A percentile compares a stretch with the other conserved stretches of the same genome.
These are phyloP conservation scores for Pandion haliaetus DNA, from an alignment of 2,113 vertebrate genomes.

Conservation along the genomic window DNA sequence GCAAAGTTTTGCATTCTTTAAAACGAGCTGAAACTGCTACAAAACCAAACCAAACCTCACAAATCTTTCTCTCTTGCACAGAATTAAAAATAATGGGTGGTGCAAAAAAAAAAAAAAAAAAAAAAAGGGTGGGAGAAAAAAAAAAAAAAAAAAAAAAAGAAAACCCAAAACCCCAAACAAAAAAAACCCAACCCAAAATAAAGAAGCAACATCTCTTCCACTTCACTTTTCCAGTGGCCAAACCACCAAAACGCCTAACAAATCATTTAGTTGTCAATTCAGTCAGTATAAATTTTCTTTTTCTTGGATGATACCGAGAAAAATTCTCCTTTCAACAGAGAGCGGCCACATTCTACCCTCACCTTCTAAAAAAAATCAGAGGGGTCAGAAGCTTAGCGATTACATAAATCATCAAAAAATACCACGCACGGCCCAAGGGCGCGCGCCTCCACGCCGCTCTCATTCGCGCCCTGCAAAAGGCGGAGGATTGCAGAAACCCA, in stretches of 20 bases:
- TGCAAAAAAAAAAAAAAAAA: neutral
- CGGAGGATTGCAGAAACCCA: accelerated
- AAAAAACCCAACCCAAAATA: too few relatives aligned
- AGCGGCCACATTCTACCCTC: neutral
- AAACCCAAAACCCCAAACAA: too few relatives aligned
- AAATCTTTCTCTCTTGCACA: neutral
- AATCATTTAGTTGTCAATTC: neutral
- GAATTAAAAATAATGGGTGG: neutral
- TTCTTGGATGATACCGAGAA: neutral
- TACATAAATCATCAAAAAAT: accelerated
- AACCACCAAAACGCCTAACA: neutral
- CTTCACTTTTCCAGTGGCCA: neutral
- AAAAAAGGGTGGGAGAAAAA: too few relatives aligned
- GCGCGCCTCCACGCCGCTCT: neutral
- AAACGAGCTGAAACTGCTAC: neutral
- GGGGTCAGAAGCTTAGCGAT: neutral
- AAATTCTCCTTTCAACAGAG: neutral
- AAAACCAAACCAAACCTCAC: neutral
- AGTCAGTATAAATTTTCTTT: neutral
- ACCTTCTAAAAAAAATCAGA: neutral
- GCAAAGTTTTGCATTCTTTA: neutral
- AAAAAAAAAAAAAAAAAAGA: too few relatives aligned
- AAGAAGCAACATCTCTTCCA: neutral
- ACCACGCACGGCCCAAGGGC: too few relatives aligned
- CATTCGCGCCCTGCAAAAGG: accelerated